These are phyloP conservation scores for Dichetophora obliterata DNA, from an alignment of 2,888 invertebrate genomes.

Conservation along the genomic window DNA sequence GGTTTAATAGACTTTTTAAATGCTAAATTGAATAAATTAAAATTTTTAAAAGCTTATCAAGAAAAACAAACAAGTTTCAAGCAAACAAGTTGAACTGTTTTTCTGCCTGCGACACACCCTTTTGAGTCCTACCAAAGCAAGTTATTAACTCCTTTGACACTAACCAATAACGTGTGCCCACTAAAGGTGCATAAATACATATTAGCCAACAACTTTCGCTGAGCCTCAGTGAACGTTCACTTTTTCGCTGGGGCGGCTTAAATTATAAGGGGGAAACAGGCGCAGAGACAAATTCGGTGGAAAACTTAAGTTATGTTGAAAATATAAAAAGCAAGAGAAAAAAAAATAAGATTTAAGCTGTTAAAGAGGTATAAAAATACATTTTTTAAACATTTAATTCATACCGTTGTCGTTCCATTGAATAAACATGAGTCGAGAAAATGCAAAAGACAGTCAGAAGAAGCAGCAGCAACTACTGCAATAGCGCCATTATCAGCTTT, in stretches of 20 bases:
- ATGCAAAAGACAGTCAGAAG: slow-evolving; percentile 14
- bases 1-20: too few relatives aligned
- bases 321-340: neutral
- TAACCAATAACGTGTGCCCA: neutral
- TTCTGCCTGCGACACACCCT: neutral
- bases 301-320: too few relatives aligned
- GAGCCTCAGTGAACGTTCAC: slow-evolving; percentile 18
- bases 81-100: too few relatives aligned
- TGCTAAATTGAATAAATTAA: too few relatives aligned
- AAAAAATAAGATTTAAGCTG: neutral
- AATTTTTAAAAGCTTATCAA: too few relatives aligned
- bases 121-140: neutral
- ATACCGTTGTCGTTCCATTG: slow-evolving; percentile 40
- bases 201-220: slow-evolving; percentile 26
- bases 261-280: neutral
- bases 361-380: neutral
- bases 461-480: neutral
- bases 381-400: slow-evolving; percentile 26
- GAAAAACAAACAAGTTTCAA: too few relatives aligned
- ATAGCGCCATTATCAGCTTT: neutral
- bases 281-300: too few relatives aligned
- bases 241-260: neutral
- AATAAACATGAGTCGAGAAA: slow-evolving; percentile 30
- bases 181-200: neutral
- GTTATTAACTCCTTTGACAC: neutral